Base-by-base conservation (phyloP, 2,797 vertebrate species). In the Myotis planiceps region DNA sequence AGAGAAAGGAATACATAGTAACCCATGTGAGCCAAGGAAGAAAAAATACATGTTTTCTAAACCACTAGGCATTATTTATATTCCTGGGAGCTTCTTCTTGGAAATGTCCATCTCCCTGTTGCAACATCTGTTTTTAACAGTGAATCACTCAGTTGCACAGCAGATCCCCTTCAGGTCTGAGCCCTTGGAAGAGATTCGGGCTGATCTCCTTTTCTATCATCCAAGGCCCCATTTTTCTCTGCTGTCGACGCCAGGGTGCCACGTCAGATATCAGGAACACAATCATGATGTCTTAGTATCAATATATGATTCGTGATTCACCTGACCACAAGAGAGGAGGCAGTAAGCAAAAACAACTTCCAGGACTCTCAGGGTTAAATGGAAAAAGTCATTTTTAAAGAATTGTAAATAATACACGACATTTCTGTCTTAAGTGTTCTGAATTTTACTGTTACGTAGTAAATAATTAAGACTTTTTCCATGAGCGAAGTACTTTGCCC, bases 341-440 rank as follows among this genome's bases (percentile, higher is more conserved):
- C 37, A 79, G 3, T 55, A 55, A 78, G 16, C 32, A 23, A 83
- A 88, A 93, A 34, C 32, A 32, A 68, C 39, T 37, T 75, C 15
- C 37, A 68, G 27, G 25, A 68, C 39, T 42, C 78, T 55, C 34
- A 23, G 45, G 89, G 34, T 60, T 84, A 96, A 18, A 47, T 91
- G 25, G 16, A 60, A 96, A 27, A 51, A 34, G 0, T 27, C 93
- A 93, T 83, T 90, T 98, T 97, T 58, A 86, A 87, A 0, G 16
- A 68, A 82, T 98, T 97, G 9, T 85, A 95, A 90, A 82, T 96
- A 82, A 85, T 47, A 9, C n/a, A 74, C 42, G 6, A 39, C 39
- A 65, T 88, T 75, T 80, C 66, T 86, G 3, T 81, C 79, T 72
- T 72, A 82, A 60, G 18, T 63, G 51, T 37, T 74, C 23, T 93